Evolutionary conservation across 2,113 vertebrate species (phyloP).

Genomic region (Edolisoma coerulescens): DNA sequence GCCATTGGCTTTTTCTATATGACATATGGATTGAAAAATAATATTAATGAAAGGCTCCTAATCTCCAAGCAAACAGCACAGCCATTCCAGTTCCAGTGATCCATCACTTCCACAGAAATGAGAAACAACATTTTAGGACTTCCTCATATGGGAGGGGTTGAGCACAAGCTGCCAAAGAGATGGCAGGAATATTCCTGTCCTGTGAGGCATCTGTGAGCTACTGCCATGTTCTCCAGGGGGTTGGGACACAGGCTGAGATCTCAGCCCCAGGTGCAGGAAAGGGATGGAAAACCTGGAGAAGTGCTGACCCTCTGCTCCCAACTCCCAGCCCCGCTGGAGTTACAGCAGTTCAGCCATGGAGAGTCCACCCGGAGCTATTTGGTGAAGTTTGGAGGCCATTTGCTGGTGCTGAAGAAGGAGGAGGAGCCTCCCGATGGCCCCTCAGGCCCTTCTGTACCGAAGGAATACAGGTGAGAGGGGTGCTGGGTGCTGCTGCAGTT

Average conservation of each 20-base stretch:
- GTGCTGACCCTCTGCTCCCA: background rate
- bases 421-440: slow-evolving; percentile 62
- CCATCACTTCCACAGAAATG: background rate
- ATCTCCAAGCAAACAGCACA: background rate
- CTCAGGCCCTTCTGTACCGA: slow-evolving; percentile 38
- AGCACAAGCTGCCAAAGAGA: background rate
- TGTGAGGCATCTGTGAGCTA: background rate
- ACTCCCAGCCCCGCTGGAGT: slow-evolving; percentile 55
- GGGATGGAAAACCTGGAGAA: background rate
- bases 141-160: background rate
- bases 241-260: background rate
- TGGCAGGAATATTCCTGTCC: background rate
- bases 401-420: slow-evolving; percentile 79
- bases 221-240: background rate
- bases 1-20: background rate
- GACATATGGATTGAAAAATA: background rate
- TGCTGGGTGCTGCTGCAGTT: background rate
- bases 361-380: slow-evolving; percentile 68
- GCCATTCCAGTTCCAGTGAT: background rate
- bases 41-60: background rate
- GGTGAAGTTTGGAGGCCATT: slow-evolving; percentile 50
- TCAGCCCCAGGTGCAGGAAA: background rate
- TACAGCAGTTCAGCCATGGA: slow-evolving; percentile 70
- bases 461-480: slow-evolving; percentile 77
- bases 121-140: background rate